Evolutionary conservation across 2,888 invertebrate genomes (phyloP).

Genomic region (Fragum sueziense): DNA sequence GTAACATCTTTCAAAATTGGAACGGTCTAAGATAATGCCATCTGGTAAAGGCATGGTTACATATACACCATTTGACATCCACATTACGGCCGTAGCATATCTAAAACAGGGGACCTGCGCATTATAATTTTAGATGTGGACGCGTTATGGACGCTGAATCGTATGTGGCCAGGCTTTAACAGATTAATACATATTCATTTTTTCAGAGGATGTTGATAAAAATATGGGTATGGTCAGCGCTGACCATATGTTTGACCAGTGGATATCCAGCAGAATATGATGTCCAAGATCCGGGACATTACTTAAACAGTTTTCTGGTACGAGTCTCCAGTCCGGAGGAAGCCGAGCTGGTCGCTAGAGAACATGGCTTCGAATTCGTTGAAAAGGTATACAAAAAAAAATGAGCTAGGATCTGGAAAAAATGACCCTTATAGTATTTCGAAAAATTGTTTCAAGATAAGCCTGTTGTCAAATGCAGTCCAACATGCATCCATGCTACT

Average conservation of each 20-base stretch:
- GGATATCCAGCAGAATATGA: conserved; percentile 30
- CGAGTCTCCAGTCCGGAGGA: conserved; percentile 59
- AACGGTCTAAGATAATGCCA: too few species aligned
- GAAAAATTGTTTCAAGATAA: too few species aligned
- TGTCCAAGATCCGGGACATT: conserved; percentile 54
- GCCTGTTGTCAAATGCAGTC: too few species aligned
- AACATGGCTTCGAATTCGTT: conserved; percentile 70
- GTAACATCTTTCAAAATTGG: too few species aligned
- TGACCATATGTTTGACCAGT: conserved; percentile 35
- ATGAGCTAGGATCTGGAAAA: too few species aligned
- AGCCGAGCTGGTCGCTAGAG: conserved; percentile 69
- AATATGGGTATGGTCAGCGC: background rate
- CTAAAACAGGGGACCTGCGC: too few species aligned
- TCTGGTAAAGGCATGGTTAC: background rate
- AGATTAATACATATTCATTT: too few species aligned
- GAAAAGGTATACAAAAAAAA: conserved; percentile 69
- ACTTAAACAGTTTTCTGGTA: conserved; percentile 64
- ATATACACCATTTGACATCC: background rate
- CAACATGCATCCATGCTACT: too few species aligned
- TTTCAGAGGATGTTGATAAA: conserved; percentile 4
- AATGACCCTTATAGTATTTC: too few species aligned
- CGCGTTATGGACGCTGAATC: background rate
- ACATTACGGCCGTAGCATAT: too few species aligned
- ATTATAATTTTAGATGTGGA: background rate
- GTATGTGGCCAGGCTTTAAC: too few species aligned